Conservation (phyloP, 2,888 invertebrate genomes). For the Oscheius onirici region DNA sequence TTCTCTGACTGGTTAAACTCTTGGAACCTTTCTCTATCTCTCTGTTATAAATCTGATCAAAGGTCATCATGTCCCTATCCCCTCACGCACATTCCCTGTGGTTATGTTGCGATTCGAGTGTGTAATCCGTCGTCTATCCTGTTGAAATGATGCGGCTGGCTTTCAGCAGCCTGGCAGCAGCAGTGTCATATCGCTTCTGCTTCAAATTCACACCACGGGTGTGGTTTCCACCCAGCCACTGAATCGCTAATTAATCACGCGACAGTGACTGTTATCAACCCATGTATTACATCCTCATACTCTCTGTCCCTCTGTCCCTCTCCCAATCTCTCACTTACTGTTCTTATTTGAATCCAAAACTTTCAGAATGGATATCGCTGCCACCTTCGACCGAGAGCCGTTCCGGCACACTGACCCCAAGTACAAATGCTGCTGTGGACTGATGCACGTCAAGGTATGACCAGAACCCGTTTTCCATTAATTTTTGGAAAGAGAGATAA, state of each 20-base stretch:
- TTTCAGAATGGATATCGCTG: constrained; percentile 52
- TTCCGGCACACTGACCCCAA: constrained; percentile 52
- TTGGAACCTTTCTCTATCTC: neutral
- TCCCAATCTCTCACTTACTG: neutral
- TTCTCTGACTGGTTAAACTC: neutral
- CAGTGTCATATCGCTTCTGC: too few species aligned
- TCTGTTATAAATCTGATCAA: too few species aligned
- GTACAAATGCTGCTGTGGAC: constrained; percentile 51
- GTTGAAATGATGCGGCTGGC: too few species aligned
- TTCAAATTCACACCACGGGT: too few species aligned
- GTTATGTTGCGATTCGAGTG: too few species aligned
- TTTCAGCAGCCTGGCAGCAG: too few species aligned
- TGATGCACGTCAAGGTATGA: constrained; percentile 51
- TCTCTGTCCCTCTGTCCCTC: neutral
- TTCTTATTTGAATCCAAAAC: neutral
- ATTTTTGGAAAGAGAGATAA: neutral
- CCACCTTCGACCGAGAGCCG: constrained; percentile 54
- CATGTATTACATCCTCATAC: neutral
- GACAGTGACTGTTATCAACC: too few species aligned
- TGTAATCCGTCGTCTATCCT: too few species aligned
- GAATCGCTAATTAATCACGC: too few species aligned
- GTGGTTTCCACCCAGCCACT: too few species aligned
- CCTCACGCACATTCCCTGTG: too few species aligned
- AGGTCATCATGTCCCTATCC: too few species aligned
- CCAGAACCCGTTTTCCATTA: neutral